Percentiles rank a stretch among this genome's conserved stretches.
Evolutionary conservation across 2,113 vertebrate genomes (phyloP).

Genomic region (Solenodon paradoxus): DNA sequence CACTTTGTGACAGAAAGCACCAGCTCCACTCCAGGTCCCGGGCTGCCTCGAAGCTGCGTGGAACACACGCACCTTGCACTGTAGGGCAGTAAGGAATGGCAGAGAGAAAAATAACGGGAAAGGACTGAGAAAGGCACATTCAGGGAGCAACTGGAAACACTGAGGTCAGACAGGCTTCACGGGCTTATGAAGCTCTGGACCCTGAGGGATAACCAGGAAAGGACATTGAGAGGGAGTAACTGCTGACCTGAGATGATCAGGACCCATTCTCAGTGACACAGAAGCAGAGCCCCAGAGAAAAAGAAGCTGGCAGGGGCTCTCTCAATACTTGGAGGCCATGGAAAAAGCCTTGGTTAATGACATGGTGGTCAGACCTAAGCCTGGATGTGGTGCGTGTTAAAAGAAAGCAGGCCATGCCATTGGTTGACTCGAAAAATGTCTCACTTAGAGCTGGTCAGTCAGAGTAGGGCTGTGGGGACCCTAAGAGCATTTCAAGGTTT

Average conservation of each 20-base stretch:
- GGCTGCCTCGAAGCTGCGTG: no score
- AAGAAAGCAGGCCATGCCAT: not conserved
- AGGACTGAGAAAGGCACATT: not conserved
- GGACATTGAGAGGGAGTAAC: accelerated
- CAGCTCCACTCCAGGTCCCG: not conserved
- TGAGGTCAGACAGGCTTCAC: not conserved
- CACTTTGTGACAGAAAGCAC: not conserved
- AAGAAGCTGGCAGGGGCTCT: not conserved
- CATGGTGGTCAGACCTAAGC: accelerated
- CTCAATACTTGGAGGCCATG: not conserved
- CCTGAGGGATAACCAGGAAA: no score
- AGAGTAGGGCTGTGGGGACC: not conserved
- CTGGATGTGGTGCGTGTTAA: not conserved
- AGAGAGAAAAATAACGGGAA: not conserved
- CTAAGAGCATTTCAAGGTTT: not conserved
- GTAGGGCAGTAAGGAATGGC: accelerated
- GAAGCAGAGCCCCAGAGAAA: not conserved
- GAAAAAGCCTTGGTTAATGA: not conserved
- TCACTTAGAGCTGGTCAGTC: not conserved
- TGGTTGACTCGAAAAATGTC: not conserved
- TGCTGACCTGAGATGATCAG: accelerated
- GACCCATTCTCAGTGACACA: accelerated
- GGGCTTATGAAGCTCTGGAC: not conserved
- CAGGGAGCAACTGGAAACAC: no score
- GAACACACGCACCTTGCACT: no score